phyloP scores from a whole-genome alignment of 2,113 vertebrate genomes.

The Sylvilagus bachmani region DNA sequence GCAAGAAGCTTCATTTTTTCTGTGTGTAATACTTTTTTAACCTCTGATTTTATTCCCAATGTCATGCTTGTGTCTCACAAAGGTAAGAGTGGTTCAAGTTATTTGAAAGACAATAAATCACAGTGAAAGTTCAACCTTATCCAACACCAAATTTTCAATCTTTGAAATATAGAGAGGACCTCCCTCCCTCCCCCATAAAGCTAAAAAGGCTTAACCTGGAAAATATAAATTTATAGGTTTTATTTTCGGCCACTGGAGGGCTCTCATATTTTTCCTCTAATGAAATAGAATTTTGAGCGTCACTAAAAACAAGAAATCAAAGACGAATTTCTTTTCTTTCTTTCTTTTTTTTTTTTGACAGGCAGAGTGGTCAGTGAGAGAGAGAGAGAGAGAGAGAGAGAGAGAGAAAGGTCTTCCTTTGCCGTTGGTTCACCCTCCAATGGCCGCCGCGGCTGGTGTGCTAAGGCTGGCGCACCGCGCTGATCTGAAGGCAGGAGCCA shows the following conservation, averaged over 20 bases:
- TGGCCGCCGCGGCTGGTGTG: no score
- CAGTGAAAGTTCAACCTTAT: background rate
- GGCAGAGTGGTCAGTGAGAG: no score
- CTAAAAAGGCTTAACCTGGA: slow-evolving; percentile 24
- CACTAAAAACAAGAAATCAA: slow-evolving; percentile 33
- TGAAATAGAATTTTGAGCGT: slow-evolving; percentile 42
- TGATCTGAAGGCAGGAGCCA: no score
- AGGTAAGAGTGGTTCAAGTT: background rate
- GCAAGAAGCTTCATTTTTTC: background rate
- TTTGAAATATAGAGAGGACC: slow-evolving; percentile 40
- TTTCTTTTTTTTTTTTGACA: no score
- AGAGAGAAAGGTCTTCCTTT: no score
- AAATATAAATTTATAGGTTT: slow-evolving; percentile 61
- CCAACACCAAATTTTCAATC: background rate
- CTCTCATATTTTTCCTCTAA: slow-evolving; percentile 73
- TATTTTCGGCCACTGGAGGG: slow-evolving; percentile 82
- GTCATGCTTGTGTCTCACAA: background rate
- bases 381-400: no score
- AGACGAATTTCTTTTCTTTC: background rate
- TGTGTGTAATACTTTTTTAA: background rate
- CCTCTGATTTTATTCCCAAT: background rate
- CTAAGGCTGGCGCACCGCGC: no score
- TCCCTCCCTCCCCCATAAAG: background rate
- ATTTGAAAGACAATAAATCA: background rate
- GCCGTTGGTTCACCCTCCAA: no score